Evolutionary conservation across 2,888 invertebrate genomes (phyloP).

Genomic region (Eilema depressum): DNA sequence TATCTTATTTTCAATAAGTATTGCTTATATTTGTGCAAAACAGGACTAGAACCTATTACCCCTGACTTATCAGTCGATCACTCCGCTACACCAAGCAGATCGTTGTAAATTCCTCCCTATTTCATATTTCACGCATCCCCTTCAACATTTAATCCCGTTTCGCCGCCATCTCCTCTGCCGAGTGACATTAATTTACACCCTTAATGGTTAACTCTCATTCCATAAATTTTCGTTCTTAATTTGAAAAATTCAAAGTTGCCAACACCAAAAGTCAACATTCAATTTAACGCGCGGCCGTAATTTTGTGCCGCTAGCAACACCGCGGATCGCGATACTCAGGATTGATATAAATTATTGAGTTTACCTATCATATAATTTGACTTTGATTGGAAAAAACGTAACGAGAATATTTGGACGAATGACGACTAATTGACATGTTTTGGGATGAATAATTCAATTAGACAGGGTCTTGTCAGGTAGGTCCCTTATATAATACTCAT

Average conservation of each 20-base stretch:
- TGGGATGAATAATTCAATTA: background rate
- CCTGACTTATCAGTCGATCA: background rate
- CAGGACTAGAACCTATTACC: background rate
- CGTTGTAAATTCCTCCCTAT: background rate
- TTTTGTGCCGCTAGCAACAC: conserved; percentile 50
- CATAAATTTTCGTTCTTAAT: conserved; percentile 52
- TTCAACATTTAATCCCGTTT: conserved; percentile 12
- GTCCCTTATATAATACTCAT: too few relatives aligned
- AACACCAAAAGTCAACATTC: conserved; percentile 53
- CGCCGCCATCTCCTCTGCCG: conserved; percentile 17
- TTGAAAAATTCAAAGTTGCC: conserved; percentile 43
- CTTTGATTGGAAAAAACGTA: conserved; percentile 43
- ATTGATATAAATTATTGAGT: conserved; percentile 48
- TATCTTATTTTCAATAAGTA: too few relatives aligned
- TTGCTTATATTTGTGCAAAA: background rate
- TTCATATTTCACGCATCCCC: conserved; percentile 6
- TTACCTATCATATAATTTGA: conserved; percentile 45
- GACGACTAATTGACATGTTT: conserved; percentile 3
- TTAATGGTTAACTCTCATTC: conserved; percentile 45
- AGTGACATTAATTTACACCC: conserved; percentile 41
- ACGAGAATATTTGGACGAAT: background rate
- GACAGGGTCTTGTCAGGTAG: background rate
- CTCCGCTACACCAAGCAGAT: background rate
- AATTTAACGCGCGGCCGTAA: conserved; percentile 48
- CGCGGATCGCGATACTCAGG: conserved; percentile 30